A percentile compares a stretch with the other conserved stretches of the same genome.
Conservation (phyloP, 1,140 invertebrate species). For the Drosophila subobscura region DNA sequence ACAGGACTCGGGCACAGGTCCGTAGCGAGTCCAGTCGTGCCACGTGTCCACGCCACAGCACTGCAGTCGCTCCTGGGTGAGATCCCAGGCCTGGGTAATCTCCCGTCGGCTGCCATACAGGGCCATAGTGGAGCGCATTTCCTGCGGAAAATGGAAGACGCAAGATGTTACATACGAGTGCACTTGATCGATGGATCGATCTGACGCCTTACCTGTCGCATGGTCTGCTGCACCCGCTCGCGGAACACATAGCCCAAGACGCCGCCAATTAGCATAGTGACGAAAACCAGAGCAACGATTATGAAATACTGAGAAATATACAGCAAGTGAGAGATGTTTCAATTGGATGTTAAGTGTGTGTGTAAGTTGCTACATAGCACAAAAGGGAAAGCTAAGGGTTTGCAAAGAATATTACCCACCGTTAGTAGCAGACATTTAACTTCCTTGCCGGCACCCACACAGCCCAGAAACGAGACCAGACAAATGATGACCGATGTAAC, state of each 20-base stretch:
- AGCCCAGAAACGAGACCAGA: conserved; percentile 92
- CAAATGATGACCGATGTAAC: conserved; percentile 90
- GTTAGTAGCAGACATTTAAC: conserved; percentile 94
- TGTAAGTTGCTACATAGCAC: neutral
- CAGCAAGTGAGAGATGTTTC: conserved; percentile 53
- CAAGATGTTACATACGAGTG: neutral
- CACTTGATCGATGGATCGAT: neutral
- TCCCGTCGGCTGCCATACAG: conserved; percentile 88
- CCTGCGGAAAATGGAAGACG: conserved; percentile 67
- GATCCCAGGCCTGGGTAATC: conserved; percentile 92
- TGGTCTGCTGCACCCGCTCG: conserved; percentile 88
- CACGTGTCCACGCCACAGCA: conserved; percentile 92
- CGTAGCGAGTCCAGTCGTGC: conserved; percentile 91
- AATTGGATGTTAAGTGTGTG: conserved; percentile 50
- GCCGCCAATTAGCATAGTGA: conserved; percentile 94
- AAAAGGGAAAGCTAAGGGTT: neutral
- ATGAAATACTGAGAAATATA: conserved; percentile 91
- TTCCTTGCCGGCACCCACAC: conserved; percentile 93
- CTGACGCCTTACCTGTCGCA: conserved; percentile 85
- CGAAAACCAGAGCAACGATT: conserved; percentile 92
- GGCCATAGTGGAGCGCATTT: conserved; percentile 90
- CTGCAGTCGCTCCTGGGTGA: conserved; percentile 90
- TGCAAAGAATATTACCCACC: conserved; percentile 83
- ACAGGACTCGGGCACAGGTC: conserved; percentile 90
- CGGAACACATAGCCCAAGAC: conserved; percentile 95